Evolutionary conservation across 1,140 invertebrate genomes (phyloP), one percentile per base, ranked within the genome.

Genomic region (Camponotus pennsylvanicus): DNA sequence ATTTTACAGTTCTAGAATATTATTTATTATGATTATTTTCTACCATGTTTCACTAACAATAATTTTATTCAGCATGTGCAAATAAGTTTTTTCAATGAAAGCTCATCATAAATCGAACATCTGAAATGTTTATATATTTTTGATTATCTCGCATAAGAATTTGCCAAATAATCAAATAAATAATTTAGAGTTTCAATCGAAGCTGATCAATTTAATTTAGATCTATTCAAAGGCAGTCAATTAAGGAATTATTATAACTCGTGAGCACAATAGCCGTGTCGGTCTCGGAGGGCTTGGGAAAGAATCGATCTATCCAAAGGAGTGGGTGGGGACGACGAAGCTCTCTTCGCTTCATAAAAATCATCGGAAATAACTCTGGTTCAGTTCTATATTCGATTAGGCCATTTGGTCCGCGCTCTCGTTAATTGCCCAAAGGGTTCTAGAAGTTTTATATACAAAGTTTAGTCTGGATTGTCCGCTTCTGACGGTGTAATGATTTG

Each of bases 281-380:
- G 37, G 42, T 40, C 40, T 86, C 67, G 52, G 57, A 45, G 32
- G 78, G 42, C 11, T 40, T 59, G 42, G 40, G n/a, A 27, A 42
- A 37, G 40, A 18, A 86, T 88, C 66, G 67, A 86, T 88, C 59
- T 64, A 11, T 9, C 49, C 6, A 67, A 86, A 59, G 66, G 86
- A 71, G 11, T 55, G 42, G 42, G 5, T 52, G 18, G 15, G 4
- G 32, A 34, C 34, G 32, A 69, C 6, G 63, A 86, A 73, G 45
- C n/a, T 70, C 32, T 57, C 42, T 8, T 59, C 9, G 67, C 11
- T 18, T 83, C 32, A 27, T 78, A 45, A 85, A 55, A 78, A 6
- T 45, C 32, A 15, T 45, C n/a, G 63, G 45, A 55, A 78, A 84
- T 78, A 70, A 70, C 55, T 85, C 52, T 40, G n/a, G 40, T 75